phyloP scores from a whole-genome alignment of 92 coral and sea anemone species.

The Hydrozoanthus gracilis region DNA sequence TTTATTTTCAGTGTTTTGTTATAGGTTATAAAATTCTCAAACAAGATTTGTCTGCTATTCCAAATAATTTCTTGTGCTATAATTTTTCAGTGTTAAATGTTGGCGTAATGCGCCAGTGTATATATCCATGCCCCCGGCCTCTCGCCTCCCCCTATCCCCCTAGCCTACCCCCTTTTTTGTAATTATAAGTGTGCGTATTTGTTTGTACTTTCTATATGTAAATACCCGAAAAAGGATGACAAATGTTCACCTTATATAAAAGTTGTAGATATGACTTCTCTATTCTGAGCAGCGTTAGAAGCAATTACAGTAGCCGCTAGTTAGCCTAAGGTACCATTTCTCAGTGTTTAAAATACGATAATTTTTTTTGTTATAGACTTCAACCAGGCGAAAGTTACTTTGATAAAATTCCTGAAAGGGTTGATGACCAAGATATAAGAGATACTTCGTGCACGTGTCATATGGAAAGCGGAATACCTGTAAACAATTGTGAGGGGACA shows the following conservation, averaged over 20 bases:
- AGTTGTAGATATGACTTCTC: too few species aligned
- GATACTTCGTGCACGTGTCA: slow-evolving; percentile 34
- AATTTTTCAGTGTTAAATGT: neutral
- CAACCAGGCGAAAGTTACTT: slow-evolving; percentile 26
- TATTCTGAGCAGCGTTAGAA: too few species aligned
- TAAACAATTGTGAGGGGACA: neutral
- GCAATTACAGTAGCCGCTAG: too few species aligned
- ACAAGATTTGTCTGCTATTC: neutral
- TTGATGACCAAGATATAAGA: neutral
- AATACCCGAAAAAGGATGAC: too few species aligned
- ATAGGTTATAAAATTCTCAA: neutral
- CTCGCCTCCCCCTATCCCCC: too few species aligned
- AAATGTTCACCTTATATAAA: too few species aligned
- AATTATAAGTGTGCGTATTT: too few species aligned
- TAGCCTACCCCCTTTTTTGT: too few species aligned
- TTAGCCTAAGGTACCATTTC: too few species aligned
- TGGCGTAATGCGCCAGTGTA: neutral
- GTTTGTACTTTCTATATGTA: too few species aligned
- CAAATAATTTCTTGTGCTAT: neutral
- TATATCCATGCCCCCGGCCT: too few species aligned
- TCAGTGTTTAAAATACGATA: too few species aligned
- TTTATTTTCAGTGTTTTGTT: neutral
- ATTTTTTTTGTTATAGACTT: slow-evolving; percentile 2
- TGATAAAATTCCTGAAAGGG: slow-evolving; percentile 16
- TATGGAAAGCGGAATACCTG: neutral